A percentile compares a stretch with the other conserved stretches of the same genome.
Conservation (phyloP, 2,888 invertebrate species). For the Drosophila mayaguana region DNA sequence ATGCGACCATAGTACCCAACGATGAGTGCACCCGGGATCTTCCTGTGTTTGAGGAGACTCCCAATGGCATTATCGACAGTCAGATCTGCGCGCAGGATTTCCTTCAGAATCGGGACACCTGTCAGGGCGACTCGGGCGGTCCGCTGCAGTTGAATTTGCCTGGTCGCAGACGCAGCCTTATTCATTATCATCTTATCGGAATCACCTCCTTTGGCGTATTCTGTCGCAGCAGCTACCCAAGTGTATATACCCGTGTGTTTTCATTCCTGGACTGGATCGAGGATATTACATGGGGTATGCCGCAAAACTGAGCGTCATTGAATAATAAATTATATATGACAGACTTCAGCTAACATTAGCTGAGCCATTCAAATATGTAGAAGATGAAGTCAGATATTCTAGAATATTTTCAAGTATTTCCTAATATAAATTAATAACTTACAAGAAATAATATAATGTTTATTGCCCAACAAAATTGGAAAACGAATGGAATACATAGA, state of each 20-base stretch:
- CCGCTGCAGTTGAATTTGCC: slow-evolving; percentile 81
- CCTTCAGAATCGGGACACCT: slow-evolving; percentile 80
- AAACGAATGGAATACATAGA: too few species aligned
- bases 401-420: too few species aligned
- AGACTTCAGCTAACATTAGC: background rate
- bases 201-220: slow-evolving; percentile 84
- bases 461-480: too few species aligned
- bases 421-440: too few species aligned
- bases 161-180: slow-evolving; percentile 60
- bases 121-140: slow-evolving; percentile 84
- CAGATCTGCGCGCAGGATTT: slow-evolving; percentile 83
- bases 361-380: background rate
- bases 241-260: slow-evolving; percentile 82
- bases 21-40: slow-evolving; percentile 74
- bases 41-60: slow-evolving; percentile 68
- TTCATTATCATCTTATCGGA: slow-evolving; percentile 82
- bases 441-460: too few species aligned
- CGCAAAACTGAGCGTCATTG: background rate
- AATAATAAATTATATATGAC: background rate
- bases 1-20: slow-evolving; percentile 81
- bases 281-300: slow-evolving; percentile 66
- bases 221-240: slow-evolving; percentile 81
- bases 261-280: slow-evolving; percentile 84
- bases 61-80: slow-evolving; percentile 75
- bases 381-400: too few species aligned